These are phyloP conservation scores for Opisthograptis luteolata DNA, from an alignment of 2,888 invertebrate species.

Conservation along the genomic window DNA sequence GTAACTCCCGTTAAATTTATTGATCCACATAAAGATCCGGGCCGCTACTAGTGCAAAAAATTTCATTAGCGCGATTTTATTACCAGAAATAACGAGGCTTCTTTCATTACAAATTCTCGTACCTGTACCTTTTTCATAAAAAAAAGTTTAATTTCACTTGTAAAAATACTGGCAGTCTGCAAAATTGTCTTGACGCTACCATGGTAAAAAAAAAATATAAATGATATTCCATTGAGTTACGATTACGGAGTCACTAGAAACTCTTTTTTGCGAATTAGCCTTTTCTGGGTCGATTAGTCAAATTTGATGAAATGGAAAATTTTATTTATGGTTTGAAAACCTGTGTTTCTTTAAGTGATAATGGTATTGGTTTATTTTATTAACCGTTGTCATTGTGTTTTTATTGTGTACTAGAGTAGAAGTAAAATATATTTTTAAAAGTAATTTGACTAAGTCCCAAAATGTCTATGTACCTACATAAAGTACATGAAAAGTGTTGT, in stretches of 20 bases:
- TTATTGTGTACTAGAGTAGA: too few species aligned
- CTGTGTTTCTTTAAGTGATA: too few species aligned
- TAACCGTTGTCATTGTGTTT: too few species aligned
- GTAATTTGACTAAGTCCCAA: too few species aligned
- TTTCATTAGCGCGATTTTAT: conserved; percentile 19
- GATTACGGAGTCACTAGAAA: neutral
- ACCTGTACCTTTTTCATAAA: conserved; percentile 26
- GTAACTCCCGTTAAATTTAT: neutral
- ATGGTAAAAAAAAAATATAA: conserved; percentile 5
- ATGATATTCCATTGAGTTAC: neutral
- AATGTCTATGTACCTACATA: too few species aligned
- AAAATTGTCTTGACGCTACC: conserved; percentile 6
- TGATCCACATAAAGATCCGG: neutral
- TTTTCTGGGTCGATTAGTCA: too few species aligned
- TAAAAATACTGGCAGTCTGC: conserved; percentile 5
- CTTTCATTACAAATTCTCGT: conserved; percentile 22
- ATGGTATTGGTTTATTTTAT: too few species aligned
- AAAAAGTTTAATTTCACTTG: conserved; percentile 22
- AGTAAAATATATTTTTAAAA: too few species aligned
- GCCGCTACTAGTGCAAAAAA: neutral
- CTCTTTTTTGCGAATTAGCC: too few species aligned
- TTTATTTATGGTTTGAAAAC: too few species aligned
- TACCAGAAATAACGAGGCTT: conserved; percentile 12
- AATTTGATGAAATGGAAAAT: too few species aligned
- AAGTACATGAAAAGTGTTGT: too few species aligned